Conservation (phyloP, 2,797 vertebrate genomes). For the Microctenopoma steveboyesi region DNA sequence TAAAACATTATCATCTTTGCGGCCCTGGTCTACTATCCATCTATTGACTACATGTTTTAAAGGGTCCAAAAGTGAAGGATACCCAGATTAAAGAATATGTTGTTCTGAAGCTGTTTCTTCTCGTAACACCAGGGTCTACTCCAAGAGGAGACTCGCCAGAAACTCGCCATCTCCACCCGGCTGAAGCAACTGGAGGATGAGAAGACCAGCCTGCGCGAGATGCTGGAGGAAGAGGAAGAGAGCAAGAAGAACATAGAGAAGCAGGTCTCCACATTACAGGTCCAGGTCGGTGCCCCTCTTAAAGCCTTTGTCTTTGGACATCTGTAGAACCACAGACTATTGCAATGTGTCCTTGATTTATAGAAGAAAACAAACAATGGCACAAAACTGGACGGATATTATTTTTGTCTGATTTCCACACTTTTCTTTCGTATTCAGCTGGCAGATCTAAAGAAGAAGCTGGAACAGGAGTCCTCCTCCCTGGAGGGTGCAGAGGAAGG, state of each 20-base stretch:
- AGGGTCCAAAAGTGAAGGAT: too few species aligned
- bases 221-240: slow-evolving; percentile 95
- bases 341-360: neutral
- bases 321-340: neutral
- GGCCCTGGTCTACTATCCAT: too few species aligned
- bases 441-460: slow-evolving; percentile 91
- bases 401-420: neutral
- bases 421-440: slow-evolving; percentile 75
- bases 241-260: slow-evolving; percentile 91
- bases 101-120: neutral
- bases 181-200: slow-evolving; percentile 94
- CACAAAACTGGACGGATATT: neutral
- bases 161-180: slow-evolving; percentile 89
- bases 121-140: slow-evolving; percentile 85
- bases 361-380: neutral
- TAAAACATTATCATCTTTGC: too few species aligned
- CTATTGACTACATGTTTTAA: too few species aligned
- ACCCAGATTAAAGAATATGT: neutral
- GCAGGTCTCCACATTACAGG: slow-evolving; percentile 87
- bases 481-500: slow-evolving; percentile 89
- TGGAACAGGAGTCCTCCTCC: slow-evolving; percentile 87
- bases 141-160: slow-evolving; percentile 95
- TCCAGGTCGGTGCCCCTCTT: slow-evolving; percentile 83
- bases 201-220: slow-evolving; percentile 88
- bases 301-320: neutral